Base-by-base conservation (phyloP, 2,888 invertebrate species). In the Scaptomyza tumidula region DNA sequence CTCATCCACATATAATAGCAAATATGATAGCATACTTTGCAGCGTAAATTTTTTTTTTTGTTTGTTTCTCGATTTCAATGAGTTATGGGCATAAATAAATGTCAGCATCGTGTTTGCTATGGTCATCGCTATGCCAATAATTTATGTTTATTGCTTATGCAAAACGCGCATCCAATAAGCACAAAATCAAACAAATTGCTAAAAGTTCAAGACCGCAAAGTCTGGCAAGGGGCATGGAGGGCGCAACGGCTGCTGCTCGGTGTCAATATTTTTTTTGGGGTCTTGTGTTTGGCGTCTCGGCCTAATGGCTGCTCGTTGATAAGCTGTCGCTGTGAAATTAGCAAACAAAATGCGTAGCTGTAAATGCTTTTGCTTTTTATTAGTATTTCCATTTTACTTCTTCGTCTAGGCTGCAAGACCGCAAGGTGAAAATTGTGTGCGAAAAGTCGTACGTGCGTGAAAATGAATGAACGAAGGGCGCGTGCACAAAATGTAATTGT, bases 101-200 rank as follows among this genome's bases (percentile, higher is more conserved):
- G 86, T 78, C 86, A 82, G 86, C 66, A 70, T 29, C 59, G 45
- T 49, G 44, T 46, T 50, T 35, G 59, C 63, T 10, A 10, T 67
- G 79, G 62, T 67, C 71, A 33, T 41, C 16, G 41, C 41, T 10
- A 59, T 62, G 45, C 54, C 69, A 71, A 87, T 89, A 89, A 87
- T 89, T 87, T 87, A 87, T 87, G 88, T 81, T 88, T 89, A 87
- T 87, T 86, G 88, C 88, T 87, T 81, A 89, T 86, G 88, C 82
- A 88, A 89, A 83, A 74, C 79, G 70, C 79, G 79, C 82, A 63
- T 72, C 79, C 83, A 83, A 83, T 87, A 87, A 87, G 80, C 83
- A 73, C 85, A 76, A 85, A 87, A 87, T 85, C 83, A 83, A 83
- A 84, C 81, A 80, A 86, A 82, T 78, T 71, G 80, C 77, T 66